Conservation (phyloP, 1,140 invertebrate genomes). For the Samia ricini region DNA sequence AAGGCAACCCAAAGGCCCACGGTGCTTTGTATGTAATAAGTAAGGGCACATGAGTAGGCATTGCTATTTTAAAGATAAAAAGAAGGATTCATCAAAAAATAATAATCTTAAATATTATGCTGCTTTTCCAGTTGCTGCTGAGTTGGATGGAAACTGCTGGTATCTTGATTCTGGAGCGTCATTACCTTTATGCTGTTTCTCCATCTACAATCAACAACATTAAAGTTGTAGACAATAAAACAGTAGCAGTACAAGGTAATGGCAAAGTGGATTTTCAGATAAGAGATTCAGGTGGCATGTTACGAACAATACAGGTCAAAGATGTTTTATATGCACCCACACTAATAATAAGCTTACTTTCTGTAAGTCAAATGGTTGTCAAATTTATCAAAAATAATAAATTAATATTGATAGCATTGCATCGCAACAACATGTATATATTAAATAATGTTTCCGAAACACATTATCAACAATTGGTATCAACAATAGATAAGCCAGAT, state of each 20-base stretch:
- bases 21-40: conserved; percentile 3
- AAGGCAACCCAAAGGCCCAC: conserved; percentile 2
- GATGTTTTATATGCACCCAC: conserved; percentile 1
- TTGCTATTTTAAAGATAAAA: conserved; percentile 3
- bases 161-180: conserved; percentile 22
- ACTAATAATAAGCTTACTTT: neutral
- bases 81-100: neutral
- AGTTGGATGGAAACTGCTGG: neutral
- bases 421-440: conserved; percentile 29
- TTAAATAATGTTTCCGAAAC: conserved; percentile 21
- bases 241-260: conserved; percentile 16
- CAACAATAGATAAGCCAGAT: conserved; percentile 15
- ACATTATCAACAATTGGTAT: conserved; percentile 8
- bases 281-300: conserved; percentile 13
- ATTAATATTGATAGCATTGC: conserved; percentile 14
- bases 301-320: conserved; percentile 12
- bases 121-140: neutral
- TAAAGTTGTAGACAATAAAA: conserved; percentile 20
- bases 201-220: conserved; percentile 14
- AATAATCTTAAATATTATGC: neutral
- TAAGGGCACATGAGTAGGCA: neutral
- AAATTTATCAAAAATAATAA: conserved; percentile 15
- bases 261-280: conserved; percentile 19
- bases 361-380: conserved; percentile 9
- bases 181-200: conserved; percentile 12